Percentiles rank a stretch among this genome's conserved stretches.
phyloP scores from a whole-genome alignment of 2,797 vertebrate species.

The Spea hammondii region DNA sequence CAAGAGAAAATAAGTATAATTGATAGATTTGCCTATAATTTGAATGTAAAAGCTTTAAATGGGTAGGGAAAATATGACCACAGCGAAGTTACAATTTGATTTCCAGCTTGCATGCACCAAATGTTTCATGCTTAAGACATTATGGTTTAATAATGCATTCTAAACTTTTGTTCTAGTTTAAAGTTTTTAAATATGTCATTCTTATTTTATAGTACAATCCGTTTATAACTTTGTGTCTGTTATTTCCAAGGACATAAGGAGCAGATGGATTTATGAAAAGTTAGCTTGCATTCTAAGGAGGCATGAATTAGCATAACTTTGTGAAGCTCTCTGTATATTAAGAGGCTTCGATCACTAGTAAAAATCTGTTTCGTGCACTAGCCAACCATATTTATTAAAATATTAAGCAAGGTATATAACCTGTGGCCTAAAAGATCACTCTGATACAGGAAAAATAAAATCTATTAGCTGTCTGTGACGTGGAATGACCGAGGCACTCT shows the following conservation, averaged over 20 bases:
- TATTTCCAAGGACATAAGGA: slow-evolving; percentile 87
- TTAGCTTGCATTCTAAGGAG: slow-evolving; percentile 75
- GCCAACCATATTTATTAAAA: slow-evolving; percentile 83
- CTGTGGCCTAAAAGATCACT: slow-evolving; percentile 78
- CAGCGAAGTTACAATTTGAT: slow-evolving; percentile 43
- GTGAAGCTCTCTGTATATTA: slow-evolving; percentile 82
- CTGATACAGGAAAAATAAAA: slow-evolving; percentile 73
- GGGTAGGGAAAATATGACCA: not conserved
- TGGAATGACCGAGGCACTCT: slow-evolving; percentile 68
- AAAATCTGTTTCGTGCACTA: slow-evolving; percentile 75
- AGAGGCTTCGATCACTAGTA: slow-evolving; percentile 71
- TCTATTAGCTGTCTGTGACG: slow-evolving; percentile 76
- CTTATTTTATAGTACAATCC: slow-evolving; percentile 90
- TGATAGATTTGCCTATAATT: not conserved
- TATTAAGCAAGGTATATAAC: slow-evolving; percentile 76
- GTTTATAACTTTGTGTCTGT: slow-evolving; percentile 82
- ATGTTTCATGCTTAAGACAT: slow-evolving; percentile 40
- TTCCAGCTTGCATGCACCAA: slow-evolving; percentile 35
- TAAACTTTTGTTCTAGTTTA: slow-evolving; percentile 66
- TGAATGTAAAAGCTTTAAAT: not conserved
- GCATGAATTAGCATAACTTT: slow-evolving; percentile 88
- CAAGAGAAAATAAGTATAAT: too few relatives aligned
- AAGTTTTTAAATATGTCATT: slow-evolving; percentile 76
- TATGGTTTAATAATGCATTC: slow-evolving; percentile 62
- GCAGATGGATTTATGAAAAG: slow-evolving; percentile 89